Evolutionary conservation across 1,140 invertebrate genomes (phyloP).

Genomic region (Akabosia matsudoensis): DNA sequence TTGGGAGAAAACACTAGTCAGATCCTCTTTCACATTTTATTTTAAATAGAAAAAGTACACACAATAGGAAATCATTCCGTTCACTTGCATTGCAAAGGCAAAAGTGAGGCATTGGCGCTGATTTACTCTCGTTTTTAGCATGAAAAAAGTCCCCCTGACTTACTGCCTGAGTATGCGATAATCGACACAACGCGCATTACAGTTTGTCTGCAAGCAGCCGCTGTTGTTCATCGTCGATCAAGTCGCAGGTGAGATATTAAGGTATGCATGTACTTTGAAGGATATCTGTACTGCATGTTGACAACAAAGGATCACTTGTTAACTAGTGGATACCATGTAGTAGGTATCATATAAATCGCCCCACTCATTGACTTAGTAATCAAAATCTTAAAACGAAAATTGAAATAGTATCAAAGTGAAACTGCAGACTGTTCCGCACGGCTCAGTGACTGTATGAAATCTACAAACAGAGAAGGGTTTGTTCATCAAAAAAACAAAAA

Average conservation of each 20-base stretch:
- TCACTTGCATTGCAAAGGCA: background rate
- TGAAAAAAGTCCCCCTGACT: slow-evolving; percentile 6
- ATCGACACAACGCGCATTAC: background rate
- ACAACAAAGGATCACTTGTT: background rate
- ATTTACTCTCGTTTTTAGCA: background rate
- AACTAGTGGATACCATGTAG: background rate
- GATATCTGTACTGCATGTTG: background rate
- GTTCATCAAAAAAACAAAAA: no score
- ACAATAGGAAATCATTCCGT: background rate
- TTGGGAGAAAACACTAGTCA: no score
- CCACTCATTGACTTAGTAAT: no score
- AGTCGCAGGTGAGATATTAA: no score
- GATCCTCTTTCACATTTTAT: no score
- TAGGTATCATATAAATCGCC: background rate
- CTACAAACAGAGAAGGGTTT: no score
- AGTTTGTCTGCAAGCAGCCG: background rate
- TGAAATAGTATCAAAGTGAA: slow-evolving; percentile 2
- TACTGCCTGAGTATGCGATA: slow-evolving; percentile 5
- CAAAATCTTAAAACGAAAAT: slow-evolving; percentile 12
- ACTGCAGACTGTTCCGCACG: no score
- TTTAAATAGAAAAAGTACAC: no score
- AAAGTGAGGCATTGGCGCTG: background rate
- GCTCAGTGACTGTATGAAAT: no score
- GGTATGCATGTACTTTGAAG: background rate
- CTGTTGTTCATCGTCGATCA: no score